These are phyloP conservation scores for Drosophila pseudoobscura DNA, from an alignment of 1,140 invertebrate genomes.

Conservation along the genomic window DNA sequence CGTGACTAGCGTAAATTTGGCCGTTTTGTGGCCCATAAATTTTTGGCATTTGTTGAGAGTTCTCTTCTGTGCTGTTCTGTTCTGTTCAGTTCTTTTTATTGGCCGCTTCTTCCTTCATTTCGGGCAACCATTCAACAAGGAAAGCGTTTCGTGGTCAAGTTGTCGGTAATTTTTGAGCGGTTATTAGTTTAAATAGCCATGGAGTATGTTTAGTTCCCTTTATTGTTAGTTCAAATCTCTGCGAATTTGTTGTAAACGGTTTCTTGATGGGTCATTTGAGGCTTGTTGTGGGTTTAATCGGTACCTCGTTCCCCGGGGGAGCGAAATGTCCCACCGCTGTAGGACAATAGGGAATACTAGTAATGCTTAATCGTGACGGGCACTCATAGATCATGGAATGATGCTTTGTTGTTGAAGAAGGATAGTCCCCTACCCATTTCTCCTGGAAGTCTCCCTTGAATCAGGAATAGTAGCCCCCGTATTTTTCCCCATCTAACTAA, in stretches of 20 bases:
- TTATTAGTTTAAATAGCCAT: constrained; percentile 63
- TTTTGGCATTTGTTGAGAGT: constrained; percentile 46
- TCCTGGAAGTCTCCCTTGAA: no score
- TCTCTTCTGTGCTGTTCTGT: neutral
- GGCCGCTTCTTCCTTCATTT: neutral
- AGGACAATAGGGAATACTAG: no score
- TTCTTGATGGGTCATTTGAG: constrained; percentile 17
- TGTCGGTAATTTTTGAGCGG: constrained; percentile 43
- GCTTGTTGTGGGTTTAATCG: neutral
- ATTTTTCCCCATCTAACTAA: no score
- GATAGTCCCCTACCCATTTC: no score
- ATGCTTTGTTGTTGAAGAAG: no score
- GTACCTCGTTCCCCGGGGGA: neutral
- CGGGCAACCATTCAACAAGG: neutral
- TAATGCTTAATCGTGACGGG: no score
- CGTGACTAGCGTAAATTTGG: constrained; percentile 66
- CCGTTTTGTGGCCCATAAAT: constrained; percentile 46
- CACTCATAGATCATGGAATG: neutral
- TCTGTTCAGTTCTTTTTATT: no score
- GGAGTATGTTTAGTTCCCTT: constrained; percentile 11
- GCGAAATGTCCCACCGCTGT: neutral
- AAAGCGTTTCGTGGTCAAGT: constrained; percentile 7
- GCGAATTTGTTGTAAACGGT: constrained; percentile 46
- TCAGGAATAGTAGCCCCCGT: no score
- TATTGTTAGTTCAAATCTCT: constrained; percentile 42